phyloP scores from a whole-genome alignment of 2,797 vertebrate genomes.

The Poecilia picta region DNA sequence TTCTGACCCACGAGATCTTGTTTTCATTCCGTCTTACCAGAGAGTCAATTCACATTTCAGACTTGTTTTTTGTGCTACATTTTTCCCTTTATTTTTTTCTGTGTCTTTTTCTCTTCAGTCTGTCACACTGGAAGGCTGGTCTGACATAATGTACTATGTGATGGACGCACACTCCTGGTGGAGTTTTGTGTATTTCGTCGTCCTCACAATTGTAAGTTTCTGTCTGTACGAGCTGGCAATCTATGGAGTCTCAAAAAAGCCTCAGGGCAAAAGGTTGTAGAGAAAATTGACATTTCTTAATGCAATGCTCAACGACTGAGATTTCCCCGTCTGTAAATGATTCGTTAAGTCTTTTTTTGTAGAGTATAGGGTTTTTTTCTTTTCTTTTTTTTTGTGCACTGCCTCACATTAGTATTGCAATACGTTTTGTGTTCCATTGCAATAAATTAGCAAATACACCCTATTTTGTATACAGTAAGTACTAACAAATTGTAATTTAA shows the following conservation, averaged over 20 bases:
- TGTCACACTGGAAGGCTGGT: slow-evolving; percentile 39
- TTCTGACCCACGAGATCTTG: neutral
- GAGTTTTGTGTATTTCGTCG: slow-evolving; percentile 1
- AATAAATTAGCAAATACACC: too few species aligned
- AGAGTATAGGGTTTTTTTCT: neutral
- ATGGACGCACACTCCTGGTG: slow-evolving; percentile 30
- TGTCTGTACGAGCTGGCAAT: neutral
- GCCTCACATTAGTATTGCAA: too few species aligned
- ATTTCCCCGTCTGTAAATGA: neutral
- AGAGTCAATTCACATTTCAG: neutral
- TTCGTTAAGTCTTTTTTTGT: neutral
- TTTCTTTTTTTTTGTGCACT: too few species aligned
- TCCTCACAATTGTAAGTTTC: slow-evolving; percentile 1
- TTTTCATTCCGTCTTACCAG: neutral
- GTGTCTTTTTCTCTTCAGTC: neutral
- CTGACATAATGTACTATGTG: slow-evolving; percentile 26
- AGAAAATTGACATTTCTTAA: neutral
- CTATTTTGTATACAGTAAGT: too few species aligned
- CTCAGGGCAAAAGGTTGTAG: neutral
- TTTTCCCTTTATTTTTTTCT: neutral
- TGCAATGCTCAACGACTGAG: neutral
- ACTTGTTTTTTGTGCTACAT: neutral
- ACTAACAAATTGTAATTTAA: too few species aligned
- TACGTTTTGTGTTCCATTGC: too few species aligned
- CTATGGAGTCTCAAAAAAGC: neutral